These are phyloP conservation scores for Acanthacorydalis orientalis DNA, from an alignment of 2,888 invertebrate genomes.

Conservation along the genomic window DNA sequence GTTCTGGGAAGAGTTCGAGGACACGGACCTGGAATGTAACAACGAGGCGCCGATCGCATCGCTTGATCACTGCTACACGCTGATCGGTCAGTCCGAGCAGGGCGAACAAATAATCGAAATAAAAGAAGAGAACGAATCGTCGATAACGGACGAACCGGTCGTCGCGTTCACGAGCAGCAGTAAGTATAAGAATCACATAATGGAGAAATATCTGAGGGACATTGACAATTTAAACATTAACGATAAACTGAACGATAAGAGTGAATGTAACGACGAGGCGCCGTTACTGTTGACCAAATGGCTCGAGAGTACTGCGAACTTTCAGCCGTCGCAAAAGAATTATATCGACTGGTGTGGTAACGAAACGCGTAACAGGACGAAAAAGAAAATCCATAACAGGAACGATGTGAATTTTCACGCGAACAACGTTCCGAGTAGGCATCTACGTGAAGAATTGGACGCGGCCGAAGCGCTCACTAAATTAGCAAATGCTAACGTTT, in stretches of 20 bases:
- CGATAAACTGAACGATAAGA: conserved; percentile 14
- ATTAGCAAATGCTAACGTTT: conserved; percentile 30
- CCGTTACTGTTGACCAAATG: conserved; percentile 54
- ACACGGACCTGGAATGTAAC: conserved; percentile 10
- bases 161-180: conserved; percentile 21
- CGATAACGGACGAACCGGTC: conserved; percentile 21
- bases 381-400: conserved; percentile 7
- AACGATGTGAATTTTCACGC: conserved; percentile 10
- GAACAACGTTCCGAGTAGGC: conserved; percentile 17
- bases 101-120: conserved; percentile 9
- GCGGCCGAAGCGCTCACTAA: conserved; percentile 59
- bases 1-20: conserved; percentile 57
- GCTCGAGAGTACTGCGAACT: conserved; percentile 58
- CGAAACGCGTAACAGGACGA: conserved; percentile 12
- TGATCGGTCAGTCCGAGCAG: conserved; percentile 8
- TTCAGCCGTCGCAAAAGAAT: conserved; percentile 52
- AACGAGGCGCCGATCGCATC: conserved; percentile 6
- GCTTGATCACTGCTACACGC: conserved; percentile 21
- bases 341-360: conserved; percentile 44
- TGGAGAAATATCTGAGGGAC: conserved; percentile 38
- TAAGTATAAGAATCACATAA: conserved; percentile 40
- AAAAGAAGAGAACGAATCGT: conserved; percentile 22
- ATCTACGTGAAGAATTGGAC: conserved; percentile 57
- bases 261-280: conserved; percentile 15
- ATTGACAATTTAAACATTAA: conserved; percentile 10